A percentile compares a stretch with the other conserved stretches of the same genome.
phyloP scores from a whole-genome alignment of 92 coral and sea anemone species.

The Galaxea fascicularis region DNA sequence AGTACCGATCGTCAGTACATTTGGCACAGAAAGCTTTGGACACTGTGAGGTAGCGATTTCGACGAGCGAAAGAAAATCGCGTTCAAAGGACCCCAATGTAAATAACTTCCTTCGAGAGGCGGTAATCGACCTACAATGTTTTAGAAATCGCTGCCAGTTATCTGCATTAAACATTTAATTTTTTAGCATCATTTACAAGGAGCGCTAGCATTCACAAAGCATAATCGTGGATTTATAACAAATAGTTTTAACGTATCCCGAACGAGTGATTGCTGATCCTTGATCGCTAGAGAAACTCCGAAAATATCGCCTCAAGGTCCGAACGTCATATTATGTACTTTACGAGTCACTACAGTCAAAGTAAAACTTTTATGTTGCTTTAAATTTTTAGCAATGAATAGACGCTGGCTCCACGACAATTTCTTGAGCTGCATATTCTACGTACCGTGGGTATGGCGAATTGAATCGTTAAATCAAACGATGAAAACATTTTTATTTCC shows the following conservation, averaged over 20 bases:
- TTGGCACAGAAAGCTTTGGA: slow-evolving; percentile 52
- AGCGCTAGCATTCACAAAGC: not conserved
- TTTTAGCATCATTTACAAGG: not conserved
- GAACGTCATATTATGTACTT: not conserved
- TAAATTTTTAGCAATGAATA: not conserved
- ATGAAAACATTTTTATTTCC: slow-evolving; percentile 1
- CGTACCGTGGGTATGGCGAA: not conserved
- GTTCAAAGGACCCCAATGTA: not conserved
- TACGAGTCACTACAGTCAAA: not conserved
- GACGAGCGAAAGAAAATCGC: not conserved
- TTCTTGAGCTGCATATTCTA: not conserved
- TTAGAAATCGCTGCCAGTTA: not conserved
- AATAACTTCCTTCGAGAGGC: not conserved
- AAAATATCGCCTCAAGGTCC: not conserved
- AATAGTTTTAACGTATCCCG: not conserved
- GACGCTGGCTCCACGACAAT: not conserved
- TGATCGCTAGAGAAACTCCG: slow-evolving; percentile 3
- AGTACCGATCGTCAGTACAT: slow-evolving; percentile 62
- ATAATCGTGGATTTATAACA: not conserved
- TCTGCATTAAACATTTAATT: slow-evolving; percentile 13
- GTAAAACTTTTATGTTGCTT: not conserved
- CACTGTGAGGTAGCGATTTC: slow-evolving; percentile 7
- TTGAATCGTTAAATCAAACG: not conserved
- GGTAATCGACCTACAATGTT: slow-evolving; percentile 6
- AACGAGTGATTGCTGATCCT: not conserved